Evolutionary conservation across 2,113 vertebrate species (phyloP).

Genomic region (Colaptes auratus): DNA sequence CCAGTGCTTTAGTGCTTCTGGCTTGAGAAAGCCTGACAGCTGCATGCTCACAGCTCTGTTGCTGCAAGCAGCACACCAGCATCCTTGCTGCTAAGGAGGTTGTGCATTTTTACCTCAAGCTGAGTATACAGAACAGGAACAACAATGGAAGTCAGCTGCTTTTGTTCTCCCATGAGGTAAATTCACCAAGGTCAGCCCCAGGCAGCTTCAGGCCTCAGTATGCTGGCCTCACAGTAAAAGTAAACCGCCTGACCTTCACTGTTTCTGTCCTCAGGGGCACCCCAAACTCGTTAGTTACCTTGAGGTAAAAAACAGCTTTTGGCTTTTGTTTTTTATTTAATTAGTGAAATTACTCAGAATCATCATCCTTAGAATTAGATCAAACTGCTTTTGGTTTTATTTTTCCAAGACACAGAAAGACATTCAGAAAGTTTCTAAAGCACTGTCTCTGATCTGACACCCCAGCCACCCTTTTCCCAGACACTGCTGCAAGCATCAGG

Average conservation of each 20-base stretch:
- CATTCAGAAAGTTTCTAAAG: background rate
- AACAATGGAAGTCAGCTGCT: background rate
- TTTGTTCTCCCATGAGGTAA: background rate
- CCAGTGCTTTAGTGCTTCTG: background rate
- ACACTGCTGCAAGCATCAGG: background rate
- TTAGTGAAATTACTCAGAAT: background rate
- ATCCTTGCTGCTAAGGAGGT: background rate
- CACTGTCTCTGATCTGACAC: background rate
- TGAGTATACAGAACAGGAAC: background rate
- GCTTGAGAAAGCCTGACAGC: background rate
- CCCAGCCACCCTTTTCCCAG: background rate
- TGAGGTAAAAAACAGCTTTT: background rate
- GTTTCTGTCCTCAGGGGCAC: background rate
- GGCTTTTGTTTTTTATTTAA: background rate
- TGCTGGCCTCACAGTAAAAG: background rate
- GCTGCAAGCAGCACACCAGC: background rate
- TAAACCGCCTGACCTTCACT: background rate
- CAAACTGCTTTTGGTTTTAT: background rate
- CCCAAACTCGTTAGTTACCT: background rate
- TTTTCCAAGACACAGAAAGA: background rate
- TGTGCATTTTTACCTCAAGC: background rate
- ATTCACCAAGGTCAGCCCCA: background rate
- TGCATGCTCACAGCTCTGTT: background rate
- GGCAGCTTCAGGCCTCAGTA: background rate
- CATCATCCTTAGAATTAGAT: background rate